phyloP scores from a whole-genome alignment of 2,113 vertebrate species.

The Colistium nudipinnis region DNA sequence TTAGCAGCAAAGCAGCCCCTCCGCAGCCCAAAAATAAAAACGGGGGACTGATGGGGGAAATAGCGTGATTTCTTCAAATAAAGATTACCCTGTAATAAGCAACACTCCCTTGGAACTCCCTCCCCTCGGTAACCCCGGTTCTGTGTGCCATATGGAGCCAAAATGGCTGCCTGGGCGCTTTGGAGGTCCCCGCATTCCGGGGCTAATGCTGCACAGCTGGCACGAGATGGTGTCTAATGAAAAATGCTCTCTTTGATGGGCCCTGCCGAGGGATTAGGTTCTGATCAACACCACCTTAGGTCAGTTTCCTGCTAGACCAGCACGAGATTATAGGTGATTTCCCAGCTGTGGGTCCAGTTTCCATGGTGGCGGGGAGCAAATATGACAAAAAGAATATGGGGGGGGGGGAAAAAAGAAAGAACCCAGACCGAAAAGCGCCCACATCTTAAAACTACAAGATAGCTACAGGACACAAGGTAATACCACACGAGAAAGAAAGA shows the following conservation, averaged over 20 bases:
- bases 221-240: slow-evolving; percentile 74
- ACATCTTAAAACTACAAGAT: no score
- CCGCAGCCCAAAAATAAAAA: slow-evolving; percentile 36
- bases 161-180: slow-evolving; percentile 74
- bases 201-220: slow-evolving; percentile 82
- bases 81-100: slow-evolving; percentile 45
- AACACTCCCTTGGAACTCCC: slow-evolving; percentile 22
- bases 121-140: slow-evolving; percentile 44
- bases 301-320: slow-evolving; percentile 73
- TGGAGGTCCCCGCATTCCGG: slow-evolving; percentile 71
- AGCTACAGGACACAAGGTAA: no score
- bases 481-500: no score
- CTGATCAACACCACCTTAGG: slow-evolving; percentile 81
- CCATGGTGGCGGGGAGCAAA: slow-evolving; percentile 26
- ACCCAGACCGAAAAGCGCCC: no score
- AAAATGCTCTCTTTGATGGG: slow-evolving; percentile 80
- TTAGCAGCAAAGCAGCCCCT: slow-evolving; percentile 55
- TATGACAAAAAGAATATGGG: slow-evolving; percentile 23
- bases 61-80: slow-evolving; percentile 48
- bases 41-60: slow-evolving; percentile 45
- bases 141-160: slow-evolving; percentile 76
- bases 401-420: not conserved
- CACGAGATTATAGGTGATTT: slow-evolving; percentile 72
- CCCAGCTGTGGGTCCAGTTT: slow-evolving; percentile 63
- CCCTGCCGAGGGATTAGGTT: slow-evolving; percentile 75